Conservation (phyloP, 1,140 invertebrate genomes). For the Gerris buenoi region DNA sequence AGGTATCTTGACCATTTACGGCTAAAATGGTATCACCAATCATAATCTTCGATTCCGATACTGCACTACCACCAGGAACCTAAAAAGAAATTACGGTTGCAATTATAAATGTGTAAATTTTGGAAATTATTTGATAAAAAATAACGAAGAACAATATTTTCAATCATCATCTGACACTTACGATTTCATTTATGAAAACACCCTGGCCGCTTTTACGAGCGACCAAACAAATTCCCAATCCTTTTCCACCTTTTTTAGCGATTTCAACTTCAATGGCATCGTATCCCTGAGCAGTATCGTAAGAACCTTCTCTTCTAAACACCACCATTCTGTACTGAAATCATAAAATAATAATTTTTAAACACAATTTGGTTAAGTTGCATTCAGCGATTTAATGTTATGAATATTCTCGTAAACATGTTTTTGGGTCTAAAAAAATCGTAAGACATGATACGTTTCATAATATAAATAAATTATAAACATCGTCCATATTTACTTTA, state of each 20-base stretch:
- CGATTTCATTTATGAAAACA: slow-evolving; percentile 88
- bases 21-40: slow-evolving; percentile 82
- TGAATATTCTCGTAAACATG: too few species aligned
- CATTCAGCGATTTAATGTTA: too few species aligned
- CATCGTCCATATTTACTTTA: too few species aligned
- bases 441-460: too few species aligned
- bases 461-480: too few species aligned
- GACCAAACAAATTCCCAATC: slow-evolving; percentile 78
- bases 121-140: too few species aligned
- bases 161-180: too few species aligned
- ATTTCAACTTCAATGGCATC: slow-evolving; percentile 80
- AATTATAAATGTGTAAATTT: not conserved
- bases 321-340: slow-evolving; percentile 81
- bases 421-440: too few species aligned
- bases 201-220: slow-evolving; percentile 74
- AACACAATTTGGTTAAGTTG: too few species aligned
- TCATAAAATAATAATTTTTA: too few species aligned
- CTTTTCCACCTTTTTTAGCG: slow-evolving; percentile 79
- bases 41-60: slow-evolving; percentile 69
- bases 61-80: slow-evolving; percentile 77
- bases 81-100: slow-evolving; percentile 28
- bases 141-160: slow-evolving; percentile 4
- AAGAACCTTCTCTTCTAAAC: slow-evolving; percentile 56
- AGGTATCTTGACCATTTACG: slow-evolving; percentile 78
- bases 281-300: slow-evolving; percentile 44